Evolutionary conservation across 2,888 invertebrate genomes (phyloP).

Genomic region (Muschampia plurimacula): DNA sequence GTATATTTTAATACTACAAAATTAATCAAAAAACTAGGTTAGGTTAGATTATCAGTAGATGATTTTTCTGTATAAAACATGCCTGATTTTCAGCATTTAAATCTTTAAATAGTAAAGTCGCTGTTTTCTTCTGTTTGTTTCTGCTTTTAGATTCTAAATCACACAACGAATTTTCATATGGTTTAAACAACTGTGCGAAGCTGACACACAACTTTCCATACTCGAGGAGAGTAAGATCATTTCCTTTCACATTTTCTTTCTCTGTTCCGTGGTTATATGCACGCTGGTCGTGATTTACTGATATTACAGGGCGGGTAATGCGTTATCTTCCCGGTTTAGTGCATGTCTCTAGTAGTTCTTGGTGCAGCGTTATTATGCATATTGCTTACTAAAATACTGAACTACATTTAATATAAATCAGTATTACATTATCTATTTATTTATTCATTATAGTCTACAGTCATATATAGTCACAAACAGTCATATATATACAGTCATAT

Average conservation of each 20-base stretch:
- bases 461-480: too few relatives aligned
- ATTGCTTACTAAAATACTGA: background rate
- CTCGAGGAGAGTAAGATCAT: background rate
- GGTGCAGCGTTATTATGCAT: background rate
- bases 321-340: conserved; percentile 29
- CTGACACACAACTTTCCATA: background rate
- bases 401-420: background rate
- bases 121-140: too few relatives aligned
- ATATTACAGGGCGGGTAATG: conserved; percentile 35
- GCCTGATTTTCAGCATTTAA: too few relatives aligned
- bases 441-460: too few relatives aligned
- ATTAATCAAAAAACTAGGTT: too few relatives aligned
- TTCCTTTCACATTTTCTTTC: background rate
- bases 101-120: too few relatives aligned
- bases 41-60: too few relatives aligned
- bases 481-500: too few relatives aligned
- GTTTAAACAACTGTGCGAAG: background rate
- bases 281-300: conserved; percentile 31
- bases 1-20: too few relatives aligned
- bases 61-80: too few relatives aligned
- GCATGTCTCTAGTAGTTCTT: conserved; percentile 14
- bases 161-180: too few relatives aligned
- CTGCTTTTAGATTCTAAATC: too few relatives aligned
- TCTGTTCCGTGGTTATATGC: conserved; percentile 11
- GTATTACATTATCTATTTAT: background rate